Percentiles rank a stretch among this genome's conserved stretches.
phyloP scores from a whole-genome alignment of 2,113 vertebrate species.

The Sebastes fasciatus region DNA sequence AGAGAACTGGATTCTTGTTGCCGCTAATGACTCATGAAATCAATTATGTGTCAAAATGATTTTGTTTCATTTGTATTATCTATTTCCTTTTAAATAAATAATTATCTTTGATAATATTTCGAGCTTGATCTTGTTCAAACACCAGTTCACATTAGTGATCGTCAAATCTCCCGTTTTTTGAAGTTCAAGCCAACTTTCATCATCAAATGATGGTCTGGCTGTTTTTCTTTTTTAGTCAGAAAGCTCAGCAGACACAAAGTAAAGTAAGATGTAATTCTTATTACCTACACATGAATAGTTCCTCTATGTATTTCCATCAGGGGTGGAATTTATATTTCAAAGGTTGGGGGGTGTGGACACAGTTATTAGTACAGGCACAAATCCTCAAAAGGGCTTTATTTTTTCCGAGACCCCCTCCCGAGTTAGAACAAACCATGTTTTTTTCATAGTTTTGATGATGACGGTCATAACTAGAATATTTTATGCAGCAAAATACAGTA shows the following conservation, averaged over 20 bases:
- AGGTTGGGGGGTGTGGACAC: background rate
- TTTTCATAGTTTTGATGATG: background rate
- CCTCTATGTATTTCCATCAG: background rate
- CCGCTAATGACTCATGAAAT: conserved; percentile 75
- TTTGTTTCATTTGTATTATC: conserved; percentile 78
- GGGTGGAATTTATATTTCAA: background rate
- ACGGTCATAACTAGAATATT: background rate
- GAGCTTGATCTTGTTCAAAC: conserved; percentile 61
- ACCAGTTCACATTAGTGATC: conserved; percentile 13
- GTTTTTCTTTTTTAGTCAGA: background rate
- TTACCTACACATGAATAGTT: conserved; percentile 22
- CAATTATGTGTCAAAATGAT: conserved; percentile 67
- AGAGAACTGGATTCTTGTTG: conserved; percentile 50
- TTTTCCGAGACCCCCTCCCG: background rate
- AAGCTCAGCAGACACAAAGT: conserved; percentile 22
- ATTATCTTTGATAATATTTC: conserved; percentile 79
- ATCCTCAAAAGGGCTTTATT: background rate
- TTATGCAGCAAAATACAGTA: background rate
- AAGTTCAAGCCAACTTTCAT: conserved; percentile 55
- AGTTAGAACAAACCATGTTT: background rate
- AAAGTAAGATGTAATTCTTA: conserved; percentile 12
- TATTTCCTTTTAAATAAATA: conserved; percentile 81
- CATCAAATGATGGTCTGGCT: conserved; percentile 40
- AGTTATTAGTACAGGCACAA: background rate
- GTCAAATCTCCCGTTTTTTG: conserved; percentile 33